Percentiles rank a stretch among this genome's conserved stretches.
Conservation (phyloP, 2,113 vertebrate species). For the Elachura formosa region DNA sequence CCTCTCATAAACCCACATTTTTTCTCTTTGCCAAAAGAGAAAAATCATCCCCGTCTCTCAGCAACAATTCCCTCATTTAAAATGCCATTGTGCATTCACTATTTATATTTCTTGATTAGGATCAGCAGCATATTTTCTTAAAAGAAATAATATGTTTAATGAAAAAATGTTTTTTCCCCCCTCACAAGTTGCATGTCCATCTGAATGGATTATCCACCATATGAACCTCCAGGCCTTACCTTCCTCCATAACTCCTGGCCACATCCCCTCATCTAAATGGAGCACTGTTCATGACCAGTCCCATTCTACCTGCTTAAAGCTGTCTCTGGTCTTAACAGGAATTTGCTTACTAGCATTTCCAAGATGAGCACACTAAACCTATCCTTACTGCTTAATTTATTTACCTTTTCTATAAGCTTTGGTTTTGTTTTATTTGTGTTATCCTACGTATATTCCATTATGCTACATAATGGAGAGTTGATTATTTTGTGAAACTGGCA, state of each 20-base stretch:
- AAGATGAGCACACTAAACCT: background rate
- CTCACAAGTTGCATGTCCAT: background rate
- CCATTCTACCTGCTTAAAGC: background rate
- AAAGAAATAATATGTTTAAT: background rate
- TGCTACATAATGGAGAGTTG: background rate
- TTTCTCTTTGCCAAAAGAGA: background rate
- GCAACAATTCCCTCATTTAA: background rate
- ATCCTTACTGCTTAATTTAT: background rate
- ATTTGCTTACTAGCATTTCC: background rate
- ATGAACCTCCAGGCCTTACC: background rate
- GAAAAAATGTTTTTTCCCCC: background rate
- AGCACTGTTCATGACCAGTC: background rate
- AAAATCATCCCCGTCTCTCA: background rate
- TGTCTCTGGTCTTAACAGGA: conserved; percentile 1
- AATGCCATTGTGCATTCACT: background rate
- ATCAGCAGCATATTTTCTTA: background rate
- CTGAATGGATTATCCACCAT: background rate
- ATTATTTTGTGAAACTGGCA: background rate
- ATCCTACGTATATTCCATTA: background rate
- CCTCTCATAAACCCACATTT: background rate
- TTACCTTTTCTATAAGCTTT: background rate
- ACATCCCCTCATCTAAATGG: background rate
- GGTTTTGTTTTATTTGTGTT: background rate
- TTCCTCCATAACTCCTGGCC: background rate
- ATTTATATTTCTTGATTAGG: background rate